These are phyloP conservation scores for Chrysolina americana DNA, from an alignment of 2,888 invertebrate genomes.

Conservation along the genomic window DNA sequence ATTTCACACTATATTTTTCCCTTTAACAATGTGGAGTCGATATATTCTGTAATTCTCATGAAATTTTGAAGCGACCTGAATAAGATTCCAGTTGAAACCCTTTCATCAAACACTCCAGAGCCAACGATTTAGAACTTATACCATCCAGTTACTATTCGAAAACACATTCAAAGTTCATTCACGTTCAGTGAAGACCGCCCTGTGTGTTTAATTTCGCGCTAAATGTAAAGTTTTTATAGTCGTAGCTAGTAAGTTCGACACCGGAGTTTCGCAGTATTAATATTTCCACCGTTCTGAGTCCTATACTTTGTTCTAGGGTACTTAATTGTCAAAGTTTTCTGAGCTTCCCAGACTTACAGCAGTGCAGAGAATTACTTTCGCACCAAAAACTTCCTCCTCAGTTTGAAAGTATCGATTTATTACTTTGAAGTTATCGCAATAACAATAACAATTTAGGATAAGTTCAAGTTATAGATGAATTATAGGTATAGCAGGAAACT, in stretches of 20 bases:
- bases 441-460: neutral
- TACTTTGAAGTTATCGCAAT: neutral
- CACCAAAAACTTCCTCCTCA: neutral
- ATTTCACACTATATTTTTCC: too few species aligned
- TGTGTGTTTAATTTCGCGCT: neutral
- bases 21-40: too few species aligned
- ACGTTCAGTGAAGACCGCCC: neutral
- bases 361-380: neutral
- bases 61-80: too few species aligned
- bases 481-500: neutral
- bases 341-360: neutral
- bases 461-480: neutral
- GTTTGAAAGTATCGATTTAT: neutral
- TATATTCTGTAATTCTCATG: too few species aligned
- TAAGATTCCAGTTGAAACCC: too few species aligned
- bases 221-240: neutral
- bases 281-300: constrained; percentile 3
- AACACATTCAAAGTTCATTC: neutral
- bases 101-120: too few species aligned
- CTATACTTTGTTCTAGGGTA: neutral
- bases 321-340: constrained; percentile 8
- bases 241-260: neutral
- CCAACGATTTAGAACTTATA: too few species aligned
- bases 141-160: too few species aligned
- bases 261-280: neutral